Evolutionary conservation across 2,888 invertebrate species (phyloP).

Genomic region (Eutolmus rufibarbis): DNA sequence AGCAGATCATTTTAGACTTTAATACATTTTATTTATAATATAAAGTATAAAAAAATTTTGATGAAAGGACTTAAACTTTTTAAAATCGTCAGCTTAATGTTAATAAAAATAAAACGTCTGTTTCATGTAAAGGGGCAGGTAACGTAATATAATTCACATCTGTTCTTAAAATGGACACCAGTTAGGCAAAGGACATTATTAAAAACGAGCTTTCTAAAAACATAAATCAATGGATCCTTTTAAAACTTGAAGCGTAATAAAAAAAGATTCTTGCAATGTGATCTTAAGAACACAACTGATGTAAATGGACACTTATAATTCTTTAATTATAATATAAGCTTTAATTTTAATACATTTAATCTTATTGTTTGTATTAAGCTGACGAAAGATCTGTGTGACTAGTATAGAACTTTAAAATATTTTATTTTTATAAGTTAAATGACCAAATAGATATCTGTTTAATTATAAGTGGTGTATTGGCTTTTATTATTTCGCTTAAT

Average conservation of each 20-base stretch:
- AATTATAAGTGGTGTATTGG: background rate
- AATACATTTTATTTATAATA: background rate
- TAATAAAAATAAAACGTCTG: background rate
- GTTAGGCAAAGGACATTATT: too few species aligned
- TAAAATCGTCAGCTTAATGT: background rate
- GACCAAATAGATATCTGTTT: background rate
- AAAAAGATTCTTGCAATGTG: too few species aligned
- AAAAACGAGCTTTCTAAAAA: too few species aligned
- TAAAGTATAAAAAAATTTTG: background rate
- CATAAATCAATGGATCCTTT: too few species aligned
- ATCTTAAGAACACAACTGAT: background rate
- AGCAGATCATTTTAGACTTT: background rate
- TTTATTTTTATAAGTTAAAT: background rate
- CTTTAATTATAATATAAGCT: too few species aligned
- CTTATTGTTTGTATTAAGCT: background rate
- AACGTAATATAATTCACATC: background rate
- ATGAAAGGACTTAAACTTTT: background rate
- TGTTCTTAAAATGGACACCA: too few species aligned
- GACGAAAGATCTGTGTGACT: background rate
- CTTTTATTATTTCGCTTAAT: background rate
- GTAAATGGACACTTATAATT: background rate
- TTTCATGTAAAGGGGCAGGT: background rate
- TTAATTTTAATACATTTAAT: background rate
- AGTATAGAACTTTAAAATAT: background rate
- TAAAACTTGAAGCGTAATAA: too few species aligned